These are phyloP conservation scores for Tetragonula clypearis DNA, from an alignment of 1,140 invertebrate species.

Conservation along the genomic window DNA sequence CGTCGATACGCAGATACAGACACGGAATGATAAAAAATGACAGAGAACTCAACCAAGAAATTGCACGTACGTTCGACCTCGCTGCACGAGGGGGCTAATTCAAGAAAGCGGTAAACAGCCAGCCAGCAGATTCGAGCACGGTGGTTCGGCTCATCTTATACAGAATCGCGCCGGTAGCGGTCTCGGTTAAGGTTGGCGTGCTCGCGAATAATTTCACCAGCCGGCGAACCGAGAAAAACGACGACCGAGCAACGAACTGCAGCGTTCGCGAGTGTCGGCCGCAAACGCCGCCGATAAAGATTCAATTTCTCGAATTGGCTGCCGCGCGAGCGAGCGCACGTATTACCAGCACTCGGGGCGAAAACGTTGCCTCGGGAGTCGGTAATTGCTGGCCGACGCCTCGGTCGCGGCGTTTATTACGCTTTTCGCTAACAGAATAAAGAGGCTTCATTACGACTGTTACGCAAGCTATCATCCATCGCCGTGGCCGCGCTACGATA, in stretches of 20 bases:
- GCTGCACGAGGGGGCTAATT: not conserved
- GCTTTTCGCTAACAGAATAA: slow-evolving; percentile 55
- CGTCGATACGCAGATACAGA: no score
- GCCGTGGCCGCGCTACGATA: slow-evolving; percentile 18
- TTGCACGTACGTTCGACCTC: no score
- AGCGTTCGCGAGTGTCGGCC: not conserved
- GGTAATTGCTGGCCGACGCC: slow-evolving; percentile 47
- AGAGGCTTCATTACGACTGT: slow-evolving; percentile 54
- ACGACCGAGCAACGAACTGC: not conserved
- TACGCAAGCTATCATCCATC: slow-evolving; percentile 48
- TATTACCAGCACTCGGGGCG: not conserved
- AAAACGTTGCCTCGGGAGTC: slow-evolving; percentile 4
- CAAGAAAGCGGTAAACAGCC: not conserved
- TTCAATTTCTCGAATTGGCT: slow-evolving; percentile 18
- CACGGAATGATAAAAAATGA: no score
- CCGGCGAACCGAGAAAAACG: not conserved
- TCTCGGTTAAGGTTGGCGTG: not conserved
- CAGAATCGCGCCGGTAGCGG: no score
- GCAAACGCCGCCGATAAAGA: slow-evolving; percentile 7
- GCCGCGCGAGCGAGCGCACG: slow-evolving; percentile 10
- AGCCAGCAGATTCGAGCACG: not conserved
- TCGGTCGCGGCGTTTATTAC: slow-evolving; percentile 24
- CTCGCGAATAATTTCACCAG: not conserved
- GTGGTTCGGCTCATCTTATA: no score
- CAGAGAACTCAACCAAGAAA: no score